phyloP scores from a whole-genome alignment of 2,888 invertebrate genomes.

The Mystacides longicornis region DNA sequence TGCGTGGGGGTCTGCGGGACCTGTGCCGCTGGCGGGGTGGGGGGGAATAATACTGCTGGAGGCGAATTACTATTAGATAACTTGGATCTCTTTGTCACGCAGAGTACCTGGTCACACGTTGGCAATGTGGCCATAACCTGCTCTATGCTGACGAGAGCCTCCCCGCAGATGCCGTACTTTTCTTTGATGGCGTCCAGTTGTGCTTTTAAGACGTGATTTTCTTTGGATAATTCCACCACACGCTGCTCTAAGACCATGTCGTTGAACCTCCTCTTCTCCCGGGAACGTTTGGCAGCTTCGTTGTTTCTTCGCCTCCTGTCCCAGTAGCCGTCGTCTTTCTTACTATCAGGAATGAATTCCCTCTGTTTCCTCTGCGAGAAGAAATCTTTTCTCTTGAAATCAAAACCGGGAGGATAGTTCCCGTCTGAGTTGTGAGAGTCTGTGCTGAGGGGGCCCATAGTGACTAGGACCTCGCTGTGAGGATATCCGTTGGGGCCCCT shows the following conservation, averaged over 20 bases:
- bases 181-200: slow-evolving; percentile 90
- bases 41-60: slow-evolving; percentile 50
- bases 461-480: slow-evolving; percentile 22
- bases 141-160: slow-evolving; percentile 78
- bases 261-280: slow-evolving; percentile 94
- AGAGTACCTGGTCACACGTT: slow-evolving; percentile 76
- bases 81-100: slow-evolving; percentile 67
- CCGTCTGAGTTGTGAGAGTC: slow-evolving; percentile 30
- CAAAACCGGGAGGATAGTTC: slow-evolving; percentile 38
- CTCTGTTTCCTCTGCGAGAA: slow-evolving; percentile 89
- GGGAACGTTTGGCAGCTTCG: slow-evolving; percentile 91
- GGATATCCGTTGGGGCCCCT: slow-evolving; percentile 35
- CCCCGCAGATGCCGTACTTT: slow-evolving; percentile 85
- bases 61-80: slow-evolving; percentile 32
- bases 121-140: slow-evolving; percentile 83
- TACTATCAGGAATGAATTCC: slow-evolving; percentile 93
- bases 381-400: slow-evolving; percentile 69
- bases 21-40: slow-evolving; percentile 45
- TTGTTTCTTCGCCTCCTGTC: slow-evolving; percentile 92
- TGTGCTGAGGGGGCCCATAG: slow-evolving; percentile 29
- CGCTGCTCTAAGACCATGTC: slow-evolving; percentile 94
- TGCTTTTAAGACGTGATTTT: slow-evolving; percentile 89
- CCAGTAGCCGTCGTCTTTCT: slow-evolving; percentile 97
- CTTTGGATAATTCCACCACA: slow-evolving; percentile 89
- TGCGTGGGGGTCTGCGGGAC: slow-evolving; percentile 36